Evolutionary conservation across 2,797 vertebrate species (phyloP).

Genomic region (Eulemur rubriventer): DNA sequence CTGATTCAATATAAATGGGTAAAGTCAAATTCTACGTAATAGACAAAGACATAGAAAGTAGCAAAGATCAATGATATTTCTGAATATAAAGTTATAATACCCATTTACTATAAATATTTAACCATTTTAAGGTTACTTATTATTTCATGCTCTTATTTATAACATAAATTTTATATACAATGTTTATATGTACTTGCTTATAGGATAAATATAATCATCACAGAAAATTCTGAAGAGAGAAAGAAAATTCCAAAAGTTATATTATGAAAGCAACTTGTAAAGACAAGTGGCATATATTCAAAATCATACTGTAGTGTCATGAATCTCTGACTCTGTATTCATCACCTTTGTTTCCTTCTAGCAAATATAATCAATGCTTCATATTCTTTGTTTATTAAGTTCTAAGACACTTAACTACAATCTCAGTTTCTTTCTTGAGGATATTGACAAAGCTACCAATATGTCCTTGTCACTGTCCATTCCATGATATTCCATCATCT

Average conservation of each 20-base stretch:
- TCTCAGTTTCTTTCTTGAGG: background rate
- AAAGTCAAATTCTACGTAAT: background rate
- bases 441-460: background rate
- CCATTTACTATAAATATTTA: background rate
- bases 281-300: background rate
- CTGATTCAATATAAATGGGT: background rate
- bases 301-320: background rate
- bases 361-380: background rate
- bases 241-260: background rate
- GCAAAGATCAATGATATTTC: background rate
- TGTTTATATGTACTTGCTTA: background rate
- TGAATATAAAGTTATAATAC: background rate
- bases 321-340: background rate
- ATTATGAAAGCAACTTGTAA: background rate
- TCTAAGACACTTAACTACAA: background rate
- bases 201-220: background rate
- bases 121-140: background rate
- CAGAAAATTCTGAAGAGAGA: background rate
- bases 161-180: background rate
- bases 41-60: background rate
- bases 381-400: background rate
- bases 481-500: background rate
- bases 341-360: background rate
- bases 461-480: background rate
- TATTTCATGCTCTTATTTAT: background rate